Conservation (phyloP, 2,888 invertebrate genomes). For the Aphrophora alni region DNA sequence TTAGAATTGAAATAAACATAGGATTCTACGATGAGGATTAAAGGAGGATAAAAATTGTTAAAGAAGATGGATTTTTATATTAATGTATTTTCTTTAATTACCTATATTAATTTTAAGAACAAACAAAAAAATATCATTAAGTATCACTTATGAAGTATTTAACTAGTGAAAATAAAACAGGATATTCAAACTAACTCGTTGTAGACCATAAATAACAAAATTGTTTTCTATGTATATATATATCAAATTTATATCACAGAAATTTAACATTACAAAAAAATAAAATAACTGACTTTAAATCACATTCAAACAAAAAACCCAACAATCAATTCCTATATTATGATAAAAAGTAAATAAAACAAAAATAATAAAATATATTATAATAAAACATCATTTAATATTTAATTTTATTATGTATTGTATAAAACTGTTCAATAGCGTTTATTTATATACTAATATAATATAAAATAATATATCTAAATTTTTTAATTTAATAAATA, state of each 20-base stretch:
- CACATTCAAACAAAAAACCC: neutral
- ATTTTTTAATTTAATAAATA: neutral
- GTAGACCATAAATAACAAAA: neutral
- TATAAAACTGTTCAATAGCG: neutral
- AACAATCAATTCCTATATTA: neutral
- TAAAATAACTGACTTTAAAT: neutral
- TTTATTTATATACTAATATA: neutral
- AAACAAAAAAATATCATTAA: neutral
- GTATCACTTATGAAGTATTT: neutral
- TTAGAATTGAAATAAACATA: no score
- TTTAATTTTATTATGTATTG: neutral
- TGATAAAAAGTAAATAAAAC: neutral
- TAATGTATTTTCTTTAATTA: neutral
- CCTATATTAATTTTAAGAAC: neutral
- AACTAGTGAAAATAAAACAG: neutral
- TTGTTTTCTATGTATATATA: neutral
- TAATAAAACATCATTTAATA: neutral
- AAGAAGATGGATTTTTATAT: neutral
- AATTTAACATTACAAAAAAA: neutral
- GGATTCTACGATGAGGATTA: neutral
- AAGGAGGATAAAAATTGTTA: neutral
- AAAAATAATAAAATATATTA: neutral
- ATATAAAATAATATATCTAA: no score
- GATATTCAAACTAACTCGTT: neutral
- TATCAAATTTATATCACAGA: neutral